These are phyloP conservation scores for Rhynchomys soricoides DNA, from an alignment of 2,113 vertebrate genomes.

Conservation along the genomic window DNA sequence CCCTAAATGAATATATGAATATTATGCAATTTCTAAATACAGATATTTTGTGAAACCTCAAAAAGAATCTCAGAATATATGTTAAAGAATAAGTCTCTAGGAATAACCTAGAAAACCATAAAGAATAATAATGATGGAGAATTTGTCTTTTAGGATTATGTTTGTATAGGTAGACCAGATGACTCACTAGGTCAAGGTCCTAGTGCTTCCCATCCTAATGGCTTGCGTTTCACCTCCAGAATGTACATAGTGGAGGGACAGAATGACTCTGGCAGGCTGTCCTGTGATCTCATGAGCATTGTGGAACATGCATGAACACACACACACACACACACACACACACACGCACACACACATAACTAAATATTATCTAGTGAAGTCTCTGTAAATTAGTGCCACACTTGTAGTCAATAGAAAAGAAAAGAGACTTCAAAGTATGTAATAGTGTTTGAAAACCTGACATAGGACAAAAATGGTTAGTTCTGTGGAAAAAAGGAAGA, in stretches of 20 bases:
- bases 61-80: constrained; percentile 6
- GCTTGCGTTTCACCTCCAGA: neutral
- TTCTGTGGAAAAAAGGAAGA: neutral
- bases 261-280: neutral
- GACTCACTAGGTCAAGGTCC: neutral
- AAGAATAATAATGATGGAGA: neutral
- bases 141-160: neutral
- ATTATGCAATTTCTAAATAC: neutral
- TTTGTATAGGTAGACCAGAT: neutral
- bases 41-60: neutral
- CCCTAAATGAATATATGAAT: neutral
- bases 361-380: neutral
- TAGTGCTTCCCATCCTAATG: neutral
- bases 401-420: neutral
- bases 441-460: neutral
- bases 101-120: constrained; percentile 36
- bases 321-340: neutral
- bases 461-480: neutral
- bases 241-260: neutral
- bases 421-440: constrained; percentile 18
- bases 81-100: neutral
- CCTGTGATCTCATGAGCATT: neutral
- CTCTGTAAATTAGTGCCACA: neutral
- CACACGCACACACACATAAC: neutral
- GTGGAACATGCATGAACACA: too few relatives aligned